A percentile compares a stretch with the other conserved stretches of the same genome.
phyloP scores from a whole-genome alignment of 2,888 invertebrate species.

The Lydus trimaculatus region DNA sequence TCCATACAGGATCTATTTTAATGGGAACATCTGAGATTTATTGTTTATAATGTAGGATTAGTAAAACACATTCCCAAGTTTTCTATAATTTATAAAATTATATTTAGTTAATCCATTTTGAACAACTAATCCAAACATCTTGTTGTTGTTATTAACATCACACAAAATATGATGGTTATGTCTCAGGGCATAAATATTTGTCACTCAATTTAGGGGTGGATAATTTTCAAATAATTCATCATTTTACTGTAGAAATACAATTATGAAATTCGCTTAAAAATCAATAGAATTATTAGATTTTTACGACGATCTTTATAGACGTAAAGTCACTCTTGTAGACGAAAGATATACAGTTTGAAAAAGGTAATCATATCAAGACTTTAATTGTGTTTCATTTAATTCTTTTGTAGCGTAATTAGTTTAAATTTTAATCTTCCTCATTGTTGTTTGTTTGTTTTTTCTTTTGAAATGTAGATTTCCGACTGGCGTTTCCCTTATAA shows the following conservation, averaged over 20 bases:
- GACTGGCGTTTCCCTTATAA: conserved; percentile 92
- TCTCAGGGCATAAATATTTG: background rate
- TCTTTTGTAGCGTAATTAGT: background rate
- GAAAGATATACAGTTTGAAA: background rate
- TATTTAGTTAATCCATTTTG: background rate
- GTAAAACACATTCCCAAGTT: background rate
- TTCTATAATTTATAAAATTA: background rate
- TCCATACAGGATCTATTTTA: too few relatives aligned
- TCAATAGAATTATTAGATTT: background rate
- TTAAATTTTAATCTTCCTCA: background rate
- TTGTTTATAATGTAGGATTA: background rate
- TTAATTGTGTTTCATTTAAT: background rate
- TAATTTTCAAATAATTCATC: background rate
- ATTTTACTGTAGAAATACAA: background rate
- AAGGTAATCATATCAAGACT: background rate
- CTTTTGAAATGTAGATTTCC: conserved; percentile 69
- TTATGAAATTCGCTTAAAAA: background rate
- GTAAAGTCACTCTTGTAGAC: background rate
- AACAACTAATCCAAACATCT: background rate
- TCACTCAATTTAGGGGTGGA: background rate
- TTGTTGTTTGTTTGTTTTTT: background rate
- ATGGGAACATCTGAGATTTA: too few relatives aligned
- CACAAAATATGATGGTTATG: background rate
- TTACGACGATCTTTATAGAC: background rate
- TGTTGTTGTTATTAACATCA: background rate